Evolutionary conservation across 2,888 invertebrate species (phyloP), one percentile per base, ranked within the genome.

Genomic region (Amiota minor): DNA sequence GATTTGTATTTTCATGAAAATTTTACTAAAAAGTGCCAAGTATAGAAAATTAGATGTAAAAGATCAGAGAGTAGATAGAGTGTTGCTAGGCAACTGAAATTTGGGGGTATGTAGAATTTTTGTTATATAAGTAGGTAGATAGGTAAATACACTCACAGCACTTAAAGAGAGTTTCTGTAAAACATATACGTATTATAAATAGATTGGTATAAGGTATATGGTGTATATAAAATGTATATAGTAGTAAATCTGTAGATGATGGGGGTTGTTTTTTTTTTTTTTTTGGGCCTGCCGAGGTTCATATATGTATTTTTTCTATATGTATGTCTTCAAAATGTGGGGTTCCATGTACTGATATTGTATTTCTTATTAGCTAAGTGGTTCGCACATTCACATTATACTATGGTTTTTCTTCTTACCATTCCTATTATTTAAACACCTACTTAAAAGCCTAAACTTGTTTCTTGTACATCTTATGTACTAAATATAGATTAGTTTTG

Each of bases 81-180:
- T 4, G 35, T 35, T 35, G 35, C 35, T 35, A 35, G 35, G 35
- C 10, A 59, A 23, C 10, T 59, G 18, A 59, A 59, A 23, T 20
- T 59, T 11, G 3, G 59, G 16, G 18, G 18, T 4, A 18, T 62
- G 35, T 35, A 35, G 9, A 20, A 11, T 35, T 14, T 20, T 62
- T 62, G 12, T 6, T 14, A 10, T 47, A 46, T 47, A 65, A 9
- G n/a, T 70, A 71, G 45, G 74, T 69, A 71, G 67, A 70, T 55
- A 69, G 35, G 14, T 69, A 23, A 53, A 77, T 77, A 84, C 84
- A 87, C 87, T 88, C 88, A 88, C 88, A 88, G 88, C 87, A 84
- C 87, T 82, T 86, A 78, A 78, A 81, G 79, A 81, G 81, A 84
- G 83, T 71, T 79, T 82, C 78, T 73, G 72, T 75, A 79, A 81